Evolutionary conservation across 2,797 vertebrate species (phyloP).

Genomic region (Uromys caudimaculatus): DNA sequence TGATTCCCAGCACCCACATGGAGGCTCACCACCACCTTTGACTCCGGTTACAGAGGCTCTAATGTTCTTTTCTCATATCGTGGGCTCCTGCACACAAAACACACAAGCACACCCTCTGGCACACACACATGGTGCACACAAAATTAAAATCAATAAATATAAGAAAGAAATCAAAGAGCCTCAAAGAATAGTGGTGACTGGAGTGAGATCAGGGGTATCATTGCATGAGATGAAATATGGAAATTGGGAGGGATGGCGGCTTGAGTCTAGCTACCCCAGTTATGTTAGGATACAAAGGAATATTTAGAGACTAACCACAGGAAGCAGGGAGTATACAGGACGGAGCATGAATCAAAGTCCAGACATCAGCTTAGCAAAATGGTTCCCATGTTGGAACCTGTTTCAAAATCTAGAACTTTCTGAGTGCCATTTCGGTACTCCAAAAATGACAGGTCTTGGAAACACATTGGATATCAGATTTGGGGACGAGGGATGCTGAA

Average conservation of each 20-base stretch:
- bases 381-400: not conserved
- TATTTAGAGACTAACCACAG: not conserved
- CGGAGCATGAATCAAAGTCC: not conserved
- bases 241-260: not conserved
- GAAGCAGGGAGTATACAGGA: not conserved
- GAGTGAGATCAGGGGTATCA: not conserved
- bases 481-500: not conserved
- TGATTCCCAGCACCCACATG: not conserved
- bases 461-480: not conserved
- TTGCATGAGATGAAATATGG: no score
- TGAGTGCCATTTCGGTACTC: not conserved
- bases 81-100: not conserved
- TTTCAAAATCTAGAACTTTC: not conserved
- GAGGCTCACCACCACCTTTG: not conserved
- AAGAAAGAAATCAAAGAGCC: not conserved
- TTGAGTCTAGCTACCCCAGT: not conserved
- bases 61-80: not conserved
- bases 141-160: not conserved
- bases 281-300: not conserved
- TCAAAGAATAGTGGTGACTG: not conserved
- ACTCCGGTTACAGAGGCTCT: not conserved
- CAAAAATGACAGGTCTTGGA: not conserved
- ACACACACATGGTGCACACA: not conserved
- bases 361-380: not conserved
- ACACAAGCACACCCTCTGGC: not conserved